phyloP scores from a whole-genome alignment of 2,113 vertebrate genomes.

The Glaucomys volans region DNA sequence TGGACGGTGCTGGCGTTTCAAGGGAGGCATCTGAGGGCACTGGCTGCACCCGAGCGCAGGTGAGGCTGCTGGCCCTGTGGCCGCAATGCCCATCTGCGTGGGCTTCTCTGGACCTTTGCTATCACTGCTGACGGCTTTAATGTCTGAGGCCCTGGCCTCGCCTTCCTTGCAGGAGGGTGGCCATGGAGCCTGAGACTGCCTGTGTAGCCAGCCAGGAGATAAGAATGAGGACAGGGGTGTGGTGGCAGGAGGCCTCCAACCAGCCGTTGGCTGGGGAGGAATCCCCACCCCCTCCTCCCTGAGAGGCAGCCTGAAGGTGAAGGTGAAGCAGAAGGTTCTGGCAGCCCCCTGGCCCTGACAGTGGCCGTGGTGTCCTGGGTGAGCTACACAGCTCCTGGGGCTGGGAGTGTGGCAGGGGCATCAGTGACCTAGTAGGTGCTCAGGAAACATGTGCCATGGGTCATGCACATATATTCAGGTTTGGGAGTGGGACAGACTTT shows the following conservation, averaged over 20 bases:
- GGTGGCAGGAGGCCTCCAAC: neutral
- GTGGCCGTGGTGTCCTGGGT: neutral
- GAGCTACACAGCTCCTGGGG: neutral
- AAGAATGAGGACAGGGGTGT: conserved; percentile 42
- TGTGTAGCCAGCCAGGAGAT: conserved; percentile 42
- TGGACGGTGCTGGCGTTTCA: conserved; percentile 60
- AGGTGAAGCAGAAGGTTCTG: neutral
- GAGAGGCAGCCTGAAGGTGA: neutral
- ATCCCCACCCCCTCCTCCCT: fast-evolving
- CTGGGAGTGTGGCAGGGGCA: neutral
- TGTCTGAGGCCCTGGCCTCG: conserved; percentile 18
- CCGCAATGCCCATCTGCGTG: neutral
- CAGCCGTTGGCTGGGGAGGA: no score
- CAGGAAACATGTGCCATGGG: neutral
- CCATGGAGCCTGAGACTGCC: conserved; percentile 25
- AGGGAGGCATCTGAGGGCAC: conserved; percentile 4
- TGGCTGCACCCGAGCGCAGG: conserved; percentile 51
- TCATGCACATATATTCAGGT: neutral
- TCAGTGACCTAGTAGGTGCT: neutral
- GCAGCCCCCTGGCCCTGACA: neutral
- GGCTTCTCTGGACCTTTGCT: conserved; percentile 33
- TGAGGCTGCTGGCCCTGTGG: conserved; percentile 16
- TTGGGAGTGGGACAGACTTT: neutral
- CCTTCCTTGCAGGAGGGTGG: neutral
- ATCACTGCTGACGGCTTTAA: conserved; percentile 58